Evolutionary conservation across 2,113 vertebrate species (phyloP).

Genomic region (Zosterops lateralis): DNA sequence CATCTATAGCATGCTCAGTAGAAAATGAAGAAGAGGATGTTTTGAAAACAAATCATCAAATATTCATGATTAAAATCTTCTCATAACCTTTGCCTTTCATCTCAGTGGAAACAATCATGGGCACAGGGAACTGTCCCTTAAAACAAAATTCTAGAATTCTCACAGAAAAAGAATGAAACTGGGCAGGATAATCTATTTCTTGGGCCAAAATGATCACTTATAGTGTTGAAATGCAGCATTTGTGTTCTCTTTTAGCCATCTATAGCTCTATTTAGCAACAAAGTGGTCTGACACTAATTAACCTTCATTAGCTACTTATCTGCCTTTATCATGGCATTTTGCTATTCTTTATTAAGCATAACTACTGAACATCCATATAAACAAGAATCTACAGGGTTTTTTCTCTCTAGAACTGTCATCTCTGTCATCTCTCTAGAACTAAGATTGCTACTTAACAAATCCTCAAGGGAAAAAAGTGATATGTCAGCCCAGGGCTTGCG

Average conservation of each 20-base stretch:
- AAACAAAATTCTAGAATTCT: neutral
- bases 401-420: neutral
- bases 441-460: neutral
- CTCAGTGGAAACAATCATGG: neutral
- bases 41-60: neutral
- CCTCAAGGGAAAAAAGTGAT: neutral
- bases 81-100: neutral
- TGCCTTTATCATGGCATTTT: neutral
- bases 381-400: neutral
- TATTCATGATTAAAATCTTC: neutral
- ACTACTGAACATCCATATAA: neutral
- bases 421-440: neutral
- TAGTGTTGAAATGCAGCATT: neutral
- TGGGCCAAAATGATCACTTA: neutral
- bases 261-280: neutral
- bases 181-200: neutral
- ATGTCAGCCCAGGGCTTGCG: neutral
- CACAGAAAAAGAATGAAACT: neutral
- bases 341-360: neutral
- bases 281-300: neutral
- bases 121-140: neutral
- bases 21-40: neutral
- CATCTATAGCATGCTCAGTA: neutral
- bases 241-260: neutral
- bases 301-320: neutral